Evolutionary conservation across 2,888 invertebrate species (phyloP), one percentile per base, ranked within the genome.

Genomic region (Hoplodrina blanda): DNA sequence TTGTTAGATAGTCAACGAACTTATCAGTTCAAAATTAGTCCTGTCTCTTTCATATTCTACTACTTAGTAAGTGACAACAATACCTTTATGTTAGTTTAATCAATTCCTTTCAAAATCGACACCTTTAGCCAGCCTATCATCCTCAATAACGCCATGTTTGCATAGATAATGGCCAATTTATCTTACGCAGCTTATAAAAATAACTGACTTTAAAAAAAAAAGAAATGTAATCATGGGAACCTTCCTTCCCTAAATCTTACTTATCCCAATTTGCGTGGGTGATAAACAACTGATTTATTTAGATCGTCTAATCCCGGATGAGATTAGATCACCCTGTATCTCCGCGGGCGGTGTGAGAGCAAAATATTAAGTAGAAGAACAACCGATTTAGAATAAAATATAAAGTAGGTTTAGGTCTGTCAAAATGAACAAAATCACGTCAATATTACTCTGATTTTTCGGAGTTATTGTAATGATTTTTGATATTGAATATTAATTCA

Each of bases 211-310:
- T 13, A 4, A 44, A 44, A 30, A 46, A 64, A 78, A 54, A 56
- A 25, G 25, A 25, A 71, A 62, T 33, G 69, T 78, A 75, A 78
- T 80, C 64, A 75, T 62, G 69, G 62, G 17, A 53, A 19, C 30
- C 49, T 60, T 69, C 55, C 59, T 33, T 19, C 64, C 63, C 64
- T 78, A 64, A 79, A 80, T 80, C 80, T 78, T 70, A 80, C 76
- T 78, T 80, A 78, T 61, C 52, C 65, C 65, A 80, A 80, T 80
- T 78, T 78, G 69, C 65, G 80, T 69, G 62, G 80, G 50, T 37
- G 56, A 64, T 80, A 76, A 78, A 61, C 66, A 67, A 61, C 69
- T 75, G 69, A 80, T 80, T 78, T 80, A 78, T 78, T 80, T 76
- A 70, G 76, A 80, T 63, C 44, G 41, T 53, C 57, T 76, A 69